Evolutionary conservation across 2,113 vertebrate genomes (phyloP).

Genomic region (Melanotaenia duboulayi): DNA sequence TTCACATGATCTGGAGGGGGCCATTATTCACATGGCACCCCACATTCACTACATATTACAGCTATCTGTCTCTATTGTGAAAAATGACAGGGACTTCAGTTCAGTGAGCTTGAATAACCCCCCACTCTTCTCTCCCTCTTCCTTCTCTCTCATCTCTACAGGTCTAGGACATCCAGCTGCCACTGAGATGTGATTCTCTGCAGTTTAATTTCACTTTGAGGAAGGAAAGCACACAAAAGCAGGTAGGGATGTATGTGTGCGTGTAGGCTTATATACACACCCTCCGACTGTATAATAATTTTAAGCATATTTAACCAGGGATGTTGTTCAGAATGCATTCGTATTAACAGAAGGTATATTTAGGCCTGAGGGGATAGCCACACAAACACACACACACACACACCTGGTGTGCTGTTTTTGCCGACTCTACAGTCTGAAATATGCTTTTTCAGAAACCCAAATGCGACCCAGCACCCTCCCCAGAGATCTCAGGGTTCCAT

Average conservation of each 20-base stretch:
- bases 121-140: neutral
- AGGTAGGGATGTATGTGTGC: conserved; percentile 60
- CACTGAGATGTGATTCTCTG: conserved; percentile 80
- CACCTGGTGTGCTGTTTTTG: conserved; percentile 70
- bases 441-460: conserved; percentile 60
- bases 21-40: conserved; percentile 67
- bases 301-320: conserved; percentile 36
- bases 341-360: conserved; percentile 79
- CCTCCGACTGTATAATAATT: conserved; percentile 12
- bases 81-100: conserved; percentile 66
- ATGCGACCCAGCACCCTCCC: conserved; percentile 62
- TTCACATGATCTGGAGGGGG: conserved; percentile 65
- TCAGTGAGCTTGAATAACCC: conserved; percentile 63
- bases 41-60: conserved; percentile 67
- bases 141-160: conserved; percentile 40
- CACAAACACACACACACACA: conserved; percentile 58
- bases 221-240: conserved; percentile 55
- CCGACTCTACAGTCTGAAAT: conserved; percentile 53
- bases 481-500: conserved; percentile 68
- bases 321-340: conserved; percentile 52
- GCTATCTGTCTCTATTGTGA: conserved; percentile 71
- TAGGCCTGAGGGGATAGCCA: conserved; percentile 41
- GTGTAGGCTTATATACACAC: conserved; percentile 4
- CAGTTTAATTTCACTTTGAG: conserved; percentile 62
- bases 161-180: conserved; percentile 66